Percentiles rank a stretch among this genome's conserved stretches.
Evolutionary conservation across 1,140 invertebrate genomes (phyloP).

Genomic region (Drosophila nebulosa): DNA sequence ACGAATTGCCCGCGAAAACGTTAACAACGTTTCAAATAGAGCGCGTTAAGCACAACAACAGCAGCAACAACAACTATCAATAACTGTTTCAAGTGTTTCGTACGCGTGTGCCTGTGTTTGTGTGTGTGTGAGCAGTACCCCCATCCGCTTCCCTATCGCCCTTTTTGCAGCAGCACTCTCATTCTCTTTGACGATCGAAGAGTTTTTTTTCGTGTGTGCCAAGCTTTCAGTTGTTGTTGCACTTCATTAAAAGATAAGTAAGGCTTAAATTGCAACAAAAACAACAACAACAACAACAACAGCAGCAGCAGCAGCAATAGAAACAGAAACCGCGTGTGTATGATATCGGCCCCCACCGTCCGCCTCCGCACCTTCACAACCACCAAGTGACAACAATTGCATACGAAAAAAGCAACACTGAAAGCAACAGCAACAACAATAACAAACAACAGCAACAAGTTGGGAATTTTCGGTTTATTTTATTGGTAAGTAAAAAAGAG

Average conservation of each 20-base stretch:
- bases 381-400: conserved; percentile 19
- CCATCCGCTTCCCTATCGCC: background rate
- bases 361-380: background rate
- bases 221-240: conserved; percentile 14
- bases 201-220: conserved; percentile 22
- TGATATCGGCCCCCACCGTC: background rate
- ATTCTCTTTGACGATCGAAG: conserved; percentile 7
- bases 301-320: background rate
- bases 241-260: conserved; percentile 48
- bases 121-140: background rate
- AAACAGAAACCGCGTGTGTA: conserved; percentile 22
- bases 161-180: background rate
- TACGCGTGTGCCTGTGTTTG: background rate
- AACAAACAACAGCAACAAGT: conserved; percentile 16
- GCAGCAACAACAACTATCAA: conserved; percentile 9
- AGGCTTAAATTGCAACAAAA: conserved; percentile 39
- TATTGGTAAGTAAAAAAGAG: conserved; percentile 31
- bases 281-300: background rate
- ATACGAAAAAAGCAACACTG: conserved; percentile 20
- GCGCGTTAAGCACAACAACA: conserved; percentile 13
- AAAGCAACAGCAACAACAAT: conserved; percentile 23
- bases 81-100: background rate
- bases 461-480: conserved; percentile 25
- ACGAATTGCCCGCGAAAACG: conserved; percentile 70
- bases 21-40: conserved; percentile 55